A percentile compares a stretch with the other conserved stretches of the same genome.
These are phyloP conservation scores for Calyptomena viridis DNA, from an alignment of 2,113 vertebrate genomes.

Conservation along the genomic window DNA sequence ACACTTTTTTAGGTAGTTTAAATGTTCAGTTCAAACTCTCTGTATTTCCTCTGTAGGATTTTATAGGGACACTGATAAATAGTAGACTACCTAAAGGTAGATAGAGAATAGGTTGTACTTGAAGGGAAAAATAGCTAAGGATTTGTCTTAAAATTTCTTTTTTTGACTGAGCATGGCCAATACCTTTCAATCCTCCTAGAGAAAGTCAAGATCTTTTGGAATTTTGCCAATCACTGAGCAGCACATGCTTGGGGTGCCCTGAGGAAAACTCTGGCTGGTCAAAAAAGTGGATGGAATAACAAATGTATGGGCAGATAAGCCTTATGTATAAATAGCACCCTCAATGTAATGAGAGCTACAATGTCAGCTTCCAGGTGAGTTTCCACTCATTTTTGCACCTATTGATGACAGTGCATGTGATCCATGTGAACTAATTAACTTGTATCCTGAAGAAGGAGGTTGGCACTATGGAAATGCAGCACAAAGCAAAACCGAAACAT, in stretches of 20 bases:
- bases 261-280: not conserved
- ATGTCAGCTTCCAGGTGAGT: not conserved
- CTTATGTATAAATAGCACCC: not conserved
- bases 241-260: not conserved
- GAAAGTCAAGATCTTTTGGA: not conserved
- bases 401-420: not conserved
- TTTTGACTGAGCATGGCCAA: not conserved
- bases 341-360: not conserved
- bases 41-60: not conserved
- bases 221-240: not conserved
- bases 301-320: not conserved
- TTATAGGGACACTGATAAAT: not conserved
- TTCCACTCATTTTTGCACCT: not conserved
- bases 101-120: not conserved
- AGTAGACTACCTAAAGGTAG: not conserved
- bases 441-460: not conserved
- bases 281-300: not conserved
- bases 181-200: not conserved
- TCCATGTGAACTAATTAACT: not conserved
- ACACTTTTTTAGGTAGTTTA: not conserved
- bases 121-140: not conserved
- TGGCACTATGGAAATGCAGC: not conserved
- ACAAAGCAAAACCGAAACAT: not conserved
- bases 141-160: not conserved
- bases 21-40: not conserved